Percentiles rank a stretch among this genome's conserved stretches.
Conservation (phyloP, 1,140 invertebrate genomes). For the Oncopeltus fasciatus region DNA sequence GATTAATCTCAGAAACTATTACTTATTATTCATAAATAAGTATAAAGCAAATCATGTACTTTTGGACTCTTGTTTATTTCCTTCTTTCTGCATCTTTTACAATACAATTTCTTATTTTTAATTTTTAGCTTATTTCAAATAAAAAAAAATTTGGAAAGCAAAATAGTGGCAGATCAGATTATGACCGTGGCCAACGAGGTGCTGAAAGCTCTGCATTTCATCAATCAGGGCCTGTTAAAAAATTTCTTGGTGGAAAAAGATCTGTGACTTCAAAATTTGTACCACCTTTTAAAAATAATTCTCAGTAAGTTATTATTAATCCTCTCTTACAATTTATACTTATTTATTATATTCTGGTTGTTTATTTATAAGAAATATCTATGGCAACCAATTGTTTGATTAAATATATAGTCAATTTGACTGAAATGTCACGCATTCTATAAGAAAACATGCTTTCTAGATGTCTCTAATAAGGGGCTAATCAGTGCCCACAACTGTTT, state of each 20-base stretch:
- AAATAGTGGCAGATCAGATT: neutral
- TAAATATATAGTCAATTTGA: too few relatives aligned
- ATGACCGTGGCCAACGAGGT: neutral
- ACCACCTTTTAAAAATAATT: conserved; percentile 6
- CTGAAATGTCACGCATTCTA: too few relatives aligned
- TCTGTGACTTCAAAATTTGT: neutral
- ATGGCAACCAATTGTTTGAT: neutral
- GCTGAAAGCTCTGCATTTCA: neutral
- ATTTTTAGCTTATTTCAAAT: neutral
- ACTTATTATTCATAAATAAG: too few relatives aligned
- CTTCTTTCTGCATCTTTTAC: too few relatives aligned
- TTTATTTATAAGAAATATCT: neutral
- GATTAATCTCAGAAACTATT: too few relatives aligned
- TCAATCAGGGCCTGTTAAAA: neutral
- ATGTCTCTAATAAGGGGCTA: too few relatives aligned
- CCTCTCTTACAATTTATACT: neutral
- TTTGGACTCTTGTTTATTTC: too few relatives aligned
- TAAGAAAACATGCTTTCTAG: too few relatives aligned
- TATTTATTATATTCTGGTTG: too few relatives aligned
- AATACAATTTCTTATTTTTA: too few relatives aligned
- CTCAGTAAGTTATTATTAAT: neutral
- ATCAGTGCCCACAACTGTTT: too few relatives aligned
- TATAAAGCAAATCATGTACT: too few relatives aligned
- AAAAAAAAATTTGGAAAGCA: neutral
- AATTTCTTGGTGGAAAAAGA: conserved; percentile 13